A percentile compares a stretch with the other conserved stretches of the same genome.
phyloP scores from a whole-genome alignment of 2,113 vertebrate genomes.

The Rynchops niger region DNA sequence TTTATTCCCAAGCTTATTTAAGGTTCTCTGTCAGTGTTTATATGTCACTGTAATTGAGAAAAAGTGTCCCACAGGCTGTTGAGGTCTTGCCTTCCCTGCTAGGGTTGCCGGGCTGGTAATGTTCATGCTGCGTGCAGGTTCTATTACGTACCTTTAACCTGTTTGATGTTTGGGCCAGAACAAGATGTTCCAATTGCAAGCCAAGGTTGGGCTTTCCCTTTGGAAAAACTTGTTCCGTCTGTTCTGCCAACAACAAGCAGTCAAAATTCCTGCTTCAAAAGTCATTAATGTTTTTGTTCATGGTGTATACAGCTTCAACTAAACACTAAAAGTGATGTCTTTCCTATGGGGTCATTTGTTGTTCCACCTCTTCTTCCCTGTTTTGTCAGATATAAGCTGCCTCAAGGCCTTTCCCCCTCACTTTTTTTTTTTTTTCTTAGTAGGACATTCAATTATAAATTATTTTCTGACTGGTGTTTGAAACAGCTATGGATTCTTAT shows the following conservation, averaged over 20 bases:
- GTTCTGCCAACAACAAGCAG: neutral
- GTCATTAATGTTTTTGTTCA: neutral
- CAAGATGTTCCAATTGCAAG: neutral
- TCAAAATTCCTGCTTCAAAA: neutral
- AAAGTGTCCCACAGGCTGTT: neutral
- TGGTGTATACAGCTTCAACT: neutral
- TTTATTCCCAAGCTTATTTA: neutral
- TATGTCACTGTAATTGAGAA: neutral
- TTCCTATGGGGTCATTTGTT: neutral
- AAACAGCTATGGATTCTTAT: neutral
- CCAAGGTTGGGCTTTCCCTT: neutral
- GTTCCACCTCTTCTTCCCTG: neutral
- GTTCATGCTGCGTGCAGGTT: neutral
- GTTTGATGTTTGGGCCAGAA: neutral
- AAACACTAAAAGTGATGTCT: neutral
- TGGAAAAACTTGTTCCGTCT: neutral
- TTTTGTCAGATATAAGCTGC: neutral
- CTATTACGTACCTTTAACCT: rapidly evolving
- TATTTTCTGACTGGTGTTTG: neutral
- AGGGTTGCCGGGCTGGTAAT: neutral
- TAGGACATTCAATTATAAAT: neutral
- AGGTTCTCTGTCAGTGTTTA: neutral
- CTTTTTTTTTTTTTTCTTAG: neutral
- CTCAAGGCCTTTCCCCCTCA: neutral
- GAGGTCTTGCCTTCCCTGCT: neutral